Evolutionary conservation across 2,888 invertebrate species (phyloP).

Genomic region (Latrodectus elegans): DNA sequence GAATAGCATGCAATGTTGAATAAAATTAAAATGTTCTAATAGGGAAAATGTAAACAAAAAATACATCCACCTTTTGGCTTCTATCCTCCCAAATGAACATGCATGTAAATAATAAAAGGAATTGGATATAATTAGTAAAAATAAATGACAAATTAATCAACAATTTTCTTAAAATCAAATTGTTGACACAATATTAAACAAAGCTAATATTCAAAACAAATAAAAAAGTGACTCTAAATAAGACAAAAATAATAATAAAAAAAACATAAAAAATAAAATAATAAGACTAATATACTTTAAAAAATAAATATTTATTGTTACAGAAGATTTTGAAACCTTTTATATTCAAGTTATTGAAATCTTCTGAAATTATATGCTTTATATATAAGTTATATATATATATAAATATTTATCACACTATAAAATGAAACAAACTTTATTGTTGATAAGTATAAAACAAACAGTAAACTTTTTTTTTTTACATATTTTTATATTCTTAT

Average conservation of each 20-base stretch:
- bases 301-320: too few species aligned
- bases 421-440: too few species aligned
- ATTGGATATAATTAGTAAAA: constrained; percentile 74
- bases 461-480: too few species aligned
- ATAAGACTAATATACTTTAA: too few species aligned
- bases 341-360: too few species aligned
- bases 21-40: constrained; percentile 5
- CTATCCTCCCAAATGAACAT: constrained; percentile 64
- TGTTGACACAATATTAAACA: neutral
- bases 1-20: constrained; percentile 31
- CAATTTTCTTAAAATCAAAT: too few species aligned
- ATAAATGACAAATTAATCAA: neutral
- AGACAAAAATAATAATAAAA: constrained; percentile 13
- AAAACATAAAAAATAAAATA: constrained; percentile 71
- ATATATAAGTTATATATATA: too few species aligned
- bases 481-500: too few species aligned
- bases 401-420: too few species aligned
- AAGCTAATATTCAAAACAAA: neutral
- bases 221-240: neutral
- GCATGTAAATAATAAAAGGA: constrained; percentile 64
- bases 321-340: too few species aligned
- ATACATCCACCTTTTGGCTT: constrained; percentile 57
- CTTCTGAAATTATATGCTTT: too few species aligned
- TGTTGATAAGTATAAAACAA: too few species aligned
- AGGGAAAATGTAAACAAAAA: constrained; percentile 30